Evolutionary conservation across 2,797 vertebrate species (phyloP).

Genomic region (Pelobates cultripes): DNA sequence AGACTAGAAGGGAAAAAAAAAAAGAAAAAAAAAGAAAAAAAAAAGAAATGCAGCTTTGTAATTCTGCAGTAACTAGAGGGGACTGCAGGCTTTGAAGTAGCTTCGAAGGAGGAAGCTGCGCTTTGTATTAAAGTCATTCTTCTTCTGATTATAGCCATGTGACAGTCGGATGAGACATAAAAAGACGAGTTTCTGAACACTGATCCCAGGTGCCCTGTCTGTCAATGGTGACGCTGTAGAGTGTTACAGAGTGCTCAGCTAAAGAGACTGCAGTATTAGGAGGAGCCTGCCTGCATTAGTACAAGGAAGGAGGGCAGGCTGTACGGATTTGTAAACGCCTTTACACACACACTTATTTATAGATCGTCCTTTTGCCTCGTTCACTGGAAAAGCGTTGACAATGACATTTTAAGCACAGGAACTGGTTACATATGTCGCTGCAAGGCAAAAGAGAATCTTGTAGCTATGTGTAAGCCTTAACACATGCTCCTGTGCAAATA

Average conservation of each 20-base stretch:
- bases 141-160: constrained; percentile 10
- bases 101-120: background rate
- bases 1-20: background rate
- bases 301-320: background rate
- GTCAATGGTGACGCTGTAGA: constrained; percentile 2
- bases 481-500: background rate
- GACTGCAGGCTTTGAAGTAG: constrained; percentile 4
- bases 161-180: constrained; percentile 7
- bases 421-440: background rate
- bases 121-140: background rate
- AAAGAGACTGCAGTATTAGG: constrained; percentile 10
- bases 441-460: background rate
- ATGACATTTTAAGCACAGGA: constrained; percentile 9
- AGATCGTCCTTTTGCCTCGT: constrained; percentile 6
- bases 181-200: background rate
- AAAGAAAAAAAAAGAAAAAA: background rate
- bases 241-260: background rate
- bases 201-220: constrained; percentile 3
- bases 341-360: constrained; percentile 12
- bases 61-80: background rate
- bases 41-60: background rate
- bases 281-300: background rate
- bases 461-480: background rate
- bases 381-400: background rate
- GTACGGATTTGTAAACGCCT: background rate